Base-by-base conservation (phyloP, 2,888 invertebrate species). In the Drosophila vallismaia region DNA sequence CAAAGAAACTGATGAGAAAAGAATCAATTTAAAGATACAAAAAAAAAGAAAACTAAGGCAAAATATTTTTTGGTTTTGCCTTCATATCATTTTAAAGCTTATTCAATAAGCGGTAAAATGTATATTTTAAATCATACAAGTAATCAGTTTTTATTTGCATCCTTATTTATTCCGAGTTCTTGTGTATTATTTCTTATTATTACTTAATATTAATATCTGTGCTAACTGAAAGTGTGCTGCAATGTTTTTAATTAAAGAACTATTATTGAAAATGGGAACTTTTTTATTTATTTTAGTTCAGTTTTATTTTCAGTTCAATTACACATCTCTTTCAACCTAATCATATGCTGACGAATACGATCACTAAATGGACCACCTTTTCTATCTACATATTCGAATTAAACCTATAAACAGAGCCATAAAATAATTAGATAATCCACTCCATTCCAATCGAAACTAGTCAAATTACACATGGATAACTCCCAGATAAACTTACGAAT, bases 311-410 rank as follows among this genome's bases (percentile, higher is more conserved):
- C 8, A 12, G 54, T 62, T 57, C 42, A 33, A 46, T 49, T 71
- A 5, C 58, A 46, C 12, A 48, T 60, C 72, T 71, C 69, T 60
- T 59, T 62, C 55, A 77, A 82, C 77, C 76, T 78, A 85, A 87
- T 84, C 82, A 88, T 66, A 75, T 79, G 75, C 78, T 77, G 81
- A 87, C 85, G 80, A 87, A 82, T 70, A 86, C 89, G 88, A 89
- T 86, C 86, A 89, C 89, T 80, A 87, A 89, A 89, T 90, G 90
- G 90, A 90, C 89, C 89, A 90, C 89, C 89, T 84, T 89, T 88
- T 89, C 60, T 60, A 60, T 85, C 75, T 85, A 85, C 58, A 50
- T 44, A 19, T 74, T 82, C 55, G 26, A 54, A 69, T 68, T 49
- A 44, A 64, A 68, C 36, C 57, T 68, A 55, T 44, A 40, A 36